Base-by-base conservation (phyloP, 1,140 invertebrate species). In the Drosophila sp. region DNA sequence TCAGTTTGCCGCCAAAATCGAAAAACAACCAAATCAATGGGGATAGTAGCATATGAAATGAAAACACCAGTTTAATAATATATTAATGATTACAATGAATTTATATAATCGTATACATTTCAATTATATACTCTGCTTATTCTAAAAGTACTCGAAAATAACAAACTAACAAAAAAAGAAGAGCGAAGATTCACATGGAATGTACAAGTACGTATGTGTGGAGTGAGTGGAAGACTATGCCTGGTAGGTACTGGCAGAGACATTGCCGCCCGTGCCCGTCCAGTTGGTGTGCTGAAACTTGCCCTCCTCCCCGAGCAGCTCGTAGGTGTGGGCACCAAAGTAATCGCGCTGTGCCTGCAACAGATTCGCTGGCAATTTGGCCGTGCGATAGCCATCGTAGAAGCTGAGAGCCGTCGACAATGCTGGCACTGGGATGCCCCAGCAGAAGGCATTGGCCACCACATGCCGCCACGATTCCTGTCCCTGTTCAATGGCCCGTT, bases 271-370 rank as follows among this genome's bases (percentile, higher is more conserved):
- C 78, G 97, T 96, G 11, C 99, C 99, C 7, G 99, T 99, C 99
- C 99, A 99, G 92, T 99, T 99, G 43, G 98, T 99, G 90, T 99
- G 99, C 1, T 98, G 94, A 92, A 97, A 99, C 72, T 95, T 95
- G 18, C 98, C 98, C 46, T 99, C 98, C 61, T 96, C 93, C 7
- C 93, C 93, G 2, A 98, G 91, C 43, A 99, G 92, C 92, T 99
- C 98, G 84, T 99, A 99, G 0, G 98, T 99, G 92, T 99, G 99
- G 0, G 99, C 99, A 0, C 99, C 99, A 92, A 99, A 99, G 91
- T 99, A 99, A 92, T 99, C 99, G 41, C 99, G 93, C 92, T 99
- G 98, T 0, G 99, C 99, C 95, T 98, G 97, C 63, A 99, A 94
- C 18, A 99, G 93, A 92, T 99, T 99, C 7, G 98, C 98, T 2